Evolutionary conservation across 2,888 invertebrate species (phyloP).

Genomic region (Pharmacophagus antenor): DNA sequence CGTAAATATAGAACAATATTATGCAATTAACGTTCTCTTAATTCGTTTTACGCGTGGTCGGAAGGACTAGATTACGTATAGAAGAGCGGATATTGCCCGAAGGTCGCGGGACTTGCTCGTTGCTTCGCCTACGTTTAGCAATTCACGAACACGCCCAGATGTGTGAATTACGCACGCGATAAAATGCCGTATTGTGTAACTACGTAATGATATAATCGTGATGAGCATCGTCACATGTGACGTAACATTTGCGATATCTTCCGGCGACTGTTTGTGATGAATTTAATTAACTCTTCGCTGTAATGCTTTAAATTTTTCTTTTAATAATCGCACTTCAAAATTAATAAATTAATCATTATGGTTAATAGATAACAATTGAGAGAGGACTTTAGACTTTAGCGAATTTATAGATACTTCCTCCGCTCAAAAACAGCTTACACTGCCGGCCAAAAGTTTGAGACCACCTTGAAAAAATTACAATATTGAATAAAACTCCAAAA

Average conservation of each 20-base stretch:
- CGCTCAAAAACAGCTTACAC: too few relatives aligned
- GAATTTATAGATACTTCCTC: too few relatives aligned
- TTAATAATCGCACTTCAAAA: too few relatives aligned
- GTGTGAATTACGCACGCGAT: conserved; percentile 4
- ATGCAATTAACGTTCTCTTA: conserved; percentile 37
- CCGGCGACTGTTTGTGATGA: too few relatives aligned
- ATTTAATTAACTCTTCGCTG: too few relatives aligned
- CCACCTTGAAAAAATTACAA: too few relatives aligned
- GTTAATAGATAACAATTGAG: too few relatives aligned
- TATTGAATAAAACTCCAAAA: too few relatives aligned
- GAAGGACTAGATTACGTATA: conserved; percentile 39
- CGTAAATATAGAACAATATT: conserved; percentile 32
- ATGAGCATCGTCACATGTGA: not conserved
- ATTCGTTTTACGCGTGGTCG: conserved; percentile 43
- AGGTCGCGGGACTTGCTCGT: conserved; percentile 34
- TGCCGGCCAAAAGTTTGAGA: too few relatives aligned
- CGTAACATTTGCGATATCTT: not conserved
- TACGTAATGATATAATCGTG: not conserved
- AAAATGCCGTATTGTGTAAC: conserved; percentile 7
- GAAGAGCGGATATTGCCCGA: conserved; percentile 36
- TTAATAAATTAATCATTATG: too few relatives aligned
- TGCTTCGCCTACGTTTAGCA: conserved; percentile 33
- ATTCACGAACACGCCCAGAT: conserved; percentile 18
- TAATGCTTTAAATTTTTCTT: too few relatives aligned
- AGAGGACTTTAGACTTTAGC: too few relatives aligned